Conservation (phyloP, 2,888 invertebrate species). For the Colostygia pectinataria region DNA sequence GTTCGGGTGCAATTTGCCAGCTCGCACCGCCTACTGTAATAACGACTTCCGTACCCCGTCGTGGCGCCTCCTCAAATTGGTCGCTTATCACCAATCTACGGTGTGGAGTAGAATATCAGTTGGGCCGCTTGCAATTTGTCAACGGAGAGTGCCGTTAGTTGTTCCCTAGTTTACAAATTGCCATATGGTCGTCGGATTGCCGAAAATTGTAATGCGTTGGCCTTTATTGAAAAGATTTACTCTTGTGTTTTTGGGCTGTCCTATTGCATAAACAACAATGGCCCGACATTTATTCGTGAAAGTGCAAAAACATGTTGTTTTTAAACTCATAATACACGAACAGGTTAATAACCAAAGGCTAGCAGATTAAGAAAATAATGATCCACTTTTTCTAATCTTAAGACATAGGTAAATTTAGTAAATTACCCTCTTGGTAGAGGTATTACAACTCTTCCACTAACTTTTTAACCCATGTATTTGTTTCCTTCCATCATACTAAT, state of each 20-base stretch:
- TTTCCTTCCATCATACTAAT: too few relatives aligned
- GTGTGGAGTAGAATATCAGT: conserved; percentile 75
- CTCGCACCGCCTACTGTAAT: conserved; percentile 81
- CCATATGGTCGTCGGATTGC: conserved; percentile 14
- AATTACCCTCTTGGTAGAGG: too few relatives aligned
- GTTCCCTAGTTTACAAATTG: conserved; percentile 49
- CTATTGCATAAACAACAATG: too few relatives aligned
- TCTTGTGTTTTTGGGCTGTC: conserved; percentile 1
- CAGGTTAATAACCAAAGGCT: too few relatives aligned
- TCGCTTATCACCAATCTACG: conserved; percentile 82
- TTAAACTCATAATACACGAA: too few relatives aligned
- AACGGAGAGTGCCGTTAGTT: conserved; percentile 60
- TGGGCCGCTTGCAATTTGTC: conserved; percentile 75
- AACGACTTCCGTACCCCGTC: conserved; percentile 82
- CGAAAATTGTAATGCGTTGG: background rate
- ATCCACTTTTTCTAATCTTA: too few relatives aligned
- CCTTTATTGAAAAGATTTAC: conserved; percentile 20
- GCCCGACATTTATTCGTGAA: too few relatives aligned
- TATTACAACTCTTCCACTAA: too few relatives aligned
- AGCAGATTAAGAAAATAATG: too few relatives aligned
- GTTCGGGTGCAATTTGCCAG: conserved; percentile 76
- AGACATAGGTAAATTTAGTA: too few relatives aligned
- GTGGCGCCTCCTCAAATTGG: conserved; percentile 82
- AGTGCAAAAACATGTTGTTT: too few relatives aligned
- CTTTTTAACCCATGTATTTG: too few relatives aligned